Percentiles rank a stretch among this genome's conserved stretches.
phyloP scores from a whole-genome alignment of 2,797 vertebrate species.

The Alectoris magna region DNA sequence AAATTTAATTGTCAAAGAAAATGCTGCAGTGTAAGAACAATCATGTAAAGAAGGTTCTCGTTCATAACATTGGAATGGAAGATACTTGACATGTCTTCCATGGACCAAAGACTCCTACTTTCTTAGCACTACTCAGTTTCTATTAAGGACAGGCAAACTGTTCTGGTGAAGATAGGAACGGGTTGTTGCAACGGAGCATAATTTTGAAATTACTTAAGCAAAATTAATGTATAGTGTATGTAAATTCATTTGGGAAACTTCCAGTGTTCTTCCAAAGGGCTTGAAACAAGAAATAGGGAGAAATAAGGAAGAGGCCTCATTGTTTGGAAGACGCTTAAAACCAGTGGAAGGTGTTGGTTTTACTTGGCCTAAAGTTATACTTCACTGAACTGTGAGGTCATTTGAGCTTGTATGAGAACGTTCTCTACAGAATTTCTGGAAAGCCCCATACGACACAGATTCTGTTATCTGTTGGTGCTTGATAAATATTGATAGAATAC shows the following conservation, averaged over 20 bases:
- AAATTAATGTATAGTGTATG: background rate
- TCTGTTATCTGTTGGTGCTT: background rate
- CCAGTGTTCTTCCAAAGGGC: background rate
- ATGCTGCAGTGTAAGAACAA: background rate
- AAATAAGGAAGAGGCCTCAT: background rate
- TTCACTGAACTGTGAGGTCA: background rate
- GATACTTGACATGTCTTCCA: background rate
- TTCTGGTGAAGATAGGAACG: background rate
- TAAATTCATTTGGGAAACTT: background rate
- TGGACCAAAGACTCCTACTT: background rate
- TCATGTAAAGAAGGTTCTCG: background rate
- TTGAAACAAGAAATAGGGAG: fast-evolving
- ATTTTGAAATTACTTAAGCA: background rate
- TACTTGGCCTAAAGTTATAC: background rate
- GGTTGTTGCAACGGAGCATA: background rate
- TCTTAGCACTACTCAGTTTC: background rate
- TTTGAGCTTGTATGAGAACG: background rate
- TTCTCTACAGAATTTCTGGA: background rate
- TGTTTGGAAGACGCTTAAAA: background rate
- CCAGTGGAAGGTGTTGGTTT: background rate
- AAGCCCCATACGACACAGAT: background rate
- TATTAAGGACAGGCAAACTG: background rate
- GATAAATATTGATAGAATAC: background rate
- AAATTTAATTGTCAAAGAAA: background rate
- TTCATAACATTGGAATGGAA: background rate